Conservation (phyloP, 1,140 invertebrate genomes). For the Asbolus verrucosus region DNA sequence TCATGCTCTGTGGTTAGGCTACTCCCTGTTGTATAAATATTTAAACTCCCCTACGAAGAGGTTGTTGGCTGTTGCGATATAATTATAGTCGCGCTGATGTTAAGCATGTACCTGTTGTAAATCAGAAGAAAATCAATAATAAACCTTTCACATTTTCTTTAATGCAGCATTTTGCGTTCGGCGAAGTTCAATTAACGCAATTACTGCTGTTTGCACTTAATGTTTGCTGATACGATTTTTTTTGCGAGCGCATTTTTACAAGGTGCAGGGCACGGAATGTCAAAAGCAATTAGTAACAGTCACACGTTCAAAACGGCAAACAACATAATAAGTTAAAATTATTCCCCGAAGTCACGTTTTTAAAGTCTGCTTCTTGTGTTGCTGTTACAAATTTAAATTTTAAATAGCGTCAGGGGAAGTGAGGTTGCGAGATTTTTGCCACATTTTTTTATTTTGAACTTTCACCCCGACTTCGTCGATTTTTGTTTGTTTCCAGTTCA, state of each 20-base stretch:
- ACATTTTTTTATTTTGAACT: not conserved
- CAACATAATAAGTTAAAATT: slow-evolving; percentile 25
- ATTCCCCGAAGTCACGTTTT: slow-evolving; percentile 28
- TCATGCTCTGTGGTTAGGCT: slow-evolving; percentile 24
- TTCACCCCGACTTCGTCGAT: slow-evolving; percentile 7
- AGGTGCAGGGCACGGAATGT: slow-evolving; percentile 23
- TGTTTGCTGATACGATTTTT: no score
- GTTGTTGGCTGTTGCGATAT: not conserved
- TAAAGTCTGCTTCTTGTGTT: not conserved
- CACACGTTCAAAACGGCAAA: slow-evolving; percentile 19
- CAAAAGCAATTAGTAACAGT: slow-evolving; percentile 24
- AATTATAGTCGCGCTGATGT: no score
- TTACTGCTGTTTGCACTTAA: no score
- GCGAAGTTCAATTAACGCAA: no score
- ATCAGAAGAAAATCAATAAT: no score
- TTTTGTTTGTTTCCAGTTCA: no score
- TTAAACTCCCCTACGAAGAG: not conserved
- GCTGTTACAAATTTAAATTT: slow-evolving; percentile 14
- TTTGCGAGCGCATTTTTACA: not conserved
- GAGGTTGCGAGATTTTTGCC: slow-evolving; percentile 13
- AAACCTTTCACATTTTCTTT: no score
- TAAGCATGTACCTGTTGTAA: no score
- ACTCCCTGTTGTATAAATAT: slow-evolving; percentile 23
- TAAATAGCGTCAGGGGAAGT: slow-evolving; percentile 21
- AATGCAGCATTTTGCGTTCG: no score